Conservation (phyloP, 2,797 vertebrate genomes). For the Pseudochirops cupreus region DNA sequence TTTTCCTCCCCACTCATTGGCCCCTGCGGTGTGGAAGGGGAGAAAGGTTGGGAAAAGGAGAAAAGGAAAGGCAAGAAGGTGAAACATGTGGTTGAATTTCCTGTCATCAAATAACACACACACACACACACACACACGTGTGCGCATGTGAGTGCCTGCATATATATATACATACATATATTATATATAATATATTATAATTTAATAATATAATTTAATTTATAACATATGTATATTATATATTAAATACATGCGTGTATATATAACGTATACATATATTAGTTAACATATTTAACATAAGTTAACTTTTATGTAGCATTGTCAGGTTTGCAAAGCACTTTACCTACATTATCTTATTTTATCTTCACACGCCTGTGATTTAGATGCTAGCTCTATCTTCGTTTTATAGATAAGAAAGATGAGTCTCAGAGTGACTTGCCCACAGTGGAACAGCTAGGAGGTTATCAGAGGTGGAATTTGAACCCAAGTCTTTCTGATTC, state of each 20-base stretch:
- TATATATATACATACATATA: no score
- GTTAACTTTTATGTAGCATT: no score
- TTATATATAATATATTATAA: no score
- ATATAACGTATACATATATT: no score
- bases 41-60: background rate
- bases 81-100: background rate
- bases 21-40: background rate
- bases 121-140: background rate
- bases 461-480: background rate
- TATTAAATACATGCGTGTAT: no score
- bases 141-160: no score
- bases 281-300: no score
- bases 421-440: background rate
- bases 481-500: background rate
- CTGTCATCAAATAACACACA: background rate
- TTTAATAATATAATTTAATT: no score
- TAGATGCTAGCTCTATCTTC: background rate
- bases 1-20: background rate
- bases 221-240: no score
- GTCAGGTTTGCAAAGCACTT: no score
- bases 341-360: background rate
- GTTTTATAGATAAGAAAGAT: background rate
- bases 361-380: background rate
- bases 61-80: background rate
- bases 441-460: background rate